Percentiles rank a stretch among this genome's conserved stretches.
phyloP scores from a whole-genome alignment of 2,797 vertebrate genomes.

The Sciaenops ocellatus region DNA sequence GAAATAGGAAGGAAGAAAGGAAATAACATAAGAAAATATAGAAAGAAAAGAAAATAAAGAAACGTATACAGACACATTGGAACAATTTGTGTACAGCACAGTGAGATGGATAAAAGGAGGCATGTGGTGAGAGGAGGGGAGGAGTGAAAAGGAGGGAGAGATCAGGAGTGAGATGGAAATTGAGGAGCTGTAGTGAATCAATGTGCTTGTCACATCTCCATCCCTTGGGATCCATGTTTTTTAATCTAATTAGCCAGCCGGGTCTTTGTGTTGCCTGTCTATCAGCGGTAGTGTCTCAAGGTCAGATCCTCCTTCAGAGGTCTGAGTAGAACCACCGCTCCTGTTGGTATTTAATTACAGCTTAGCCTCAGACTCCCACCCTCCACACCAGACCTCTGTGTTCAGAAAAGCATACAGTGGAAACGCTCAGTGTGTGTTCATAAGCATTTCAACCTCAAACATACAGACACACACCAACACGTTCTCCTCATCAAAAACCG shows the following conservation, averaged over 20 bases:
- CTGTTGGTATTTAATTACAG: slow-evolving; percentile 80
- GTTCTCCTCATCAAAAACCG: too few species aligned
- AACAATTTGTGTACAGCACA: slow-evolving; percentile 1
- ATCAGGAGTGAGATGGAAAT: slow-evolving; percentile 62
- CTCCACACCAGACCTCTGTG: slow-evolving; percentile 57
- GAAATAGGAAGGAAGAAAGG: background rate
- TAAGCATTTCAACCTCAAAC: slow-evolving; percentile 36
- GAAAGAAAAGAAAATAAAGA: background rate
- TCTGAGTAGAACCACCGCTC: slow-evolving; percentile 72
- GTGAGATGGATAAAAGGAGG: slow-evolving; percentile 49
- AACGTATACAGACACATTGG: background rate
- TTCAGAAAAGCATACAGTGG: slow-evolving; percentile 41
- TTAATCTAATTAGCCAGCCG: slow-evolving; percentile 86
- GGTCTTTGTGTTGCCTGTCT: slow-evolving; percentile 85
- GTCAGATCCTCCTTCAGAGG: slow-evolving; percentile 82
- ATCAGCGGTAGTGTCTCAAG: slow-evolving; percentile 79
- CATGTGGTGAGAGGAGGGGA: slow-evolving; percentile 51
- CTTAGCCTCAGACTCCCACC: slow-evolving; percentile 69
- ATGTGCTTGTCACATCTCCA: slow-evolving; percentile 85
- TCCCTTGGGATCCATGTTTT: slow-evolving; percentile 84
- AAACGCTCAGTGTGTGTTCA: slow-evolving; percentile 32
- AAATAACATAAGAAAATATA: background rate
- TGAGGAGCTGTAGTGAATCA: slow-evolving; percentile 81
- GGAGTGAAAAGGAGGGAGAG: slow-evolving; percentile 52
- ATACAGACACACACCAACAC: background rate